phyloP scores from a whole-genome alignment of 2,797 vertebrate genomes.

The Coracias cyanogaster region DNA sequence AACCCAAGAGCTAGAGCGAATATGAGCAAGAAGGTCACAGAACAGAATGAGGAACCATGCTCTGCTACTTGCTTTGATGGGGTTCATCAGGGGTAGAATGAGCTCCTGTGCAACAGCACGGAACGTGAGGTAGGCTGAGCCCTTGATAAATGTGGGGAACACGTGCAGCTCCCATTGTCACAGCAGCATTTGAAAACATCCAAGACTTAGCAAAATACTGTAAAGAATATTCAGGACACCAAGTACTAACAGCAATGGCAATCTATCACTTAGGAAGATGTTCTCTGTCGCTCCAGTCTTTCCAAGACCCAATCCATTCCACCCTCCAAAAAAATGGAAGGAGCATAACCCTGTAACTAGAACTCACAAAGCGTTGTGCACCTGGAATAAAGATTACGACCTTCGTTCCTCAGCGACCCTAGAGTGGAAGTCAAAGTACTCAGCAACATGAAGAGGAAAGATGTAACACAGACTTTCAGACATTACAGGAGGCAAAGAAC shows the following conservation, averaged over 20 bases:
- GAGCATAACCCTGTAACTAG: neutral
- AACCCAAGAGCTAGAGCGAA: neutral
- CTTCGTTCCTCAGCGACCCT: neutral
- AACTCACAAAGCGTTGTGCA: neutral
- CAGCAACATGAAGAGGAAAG: neutral
- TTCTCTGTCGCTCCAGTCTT: neutral
- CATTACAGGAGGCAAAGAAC: neutral
- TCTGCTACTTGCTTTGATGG: neutral
- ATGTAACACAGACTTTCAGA: neutral
- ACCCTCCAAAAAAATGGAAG: neutral
- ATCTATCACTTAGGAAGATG: neutral
- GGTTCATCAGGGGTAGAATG: neutral
- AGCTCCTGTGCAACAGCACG: neutral
- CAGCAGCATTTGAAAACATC: neutral
- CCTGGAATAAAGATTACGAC: neutral
- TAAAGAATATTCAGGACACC: neutral
- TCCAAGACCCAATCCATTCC: neutral
- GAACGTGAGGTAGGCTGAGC: neutral
- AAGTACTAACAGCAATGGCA: neutral
- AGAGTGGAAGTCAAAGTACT: neutral
- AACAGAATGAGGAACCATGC: neutral
- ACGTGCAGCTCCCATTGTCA: rapidly evolving
- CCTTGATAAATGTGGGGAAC: neutral
- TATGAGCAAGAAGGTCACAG: neutral
- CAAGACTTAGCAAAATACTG: neutral